A percentile compares a stretch with the other conserved stretches of the same genome.
phyloP scores from a whole-genome alignment of 2,888 invertebrate genomes.

The Amiota communis region DNA sequence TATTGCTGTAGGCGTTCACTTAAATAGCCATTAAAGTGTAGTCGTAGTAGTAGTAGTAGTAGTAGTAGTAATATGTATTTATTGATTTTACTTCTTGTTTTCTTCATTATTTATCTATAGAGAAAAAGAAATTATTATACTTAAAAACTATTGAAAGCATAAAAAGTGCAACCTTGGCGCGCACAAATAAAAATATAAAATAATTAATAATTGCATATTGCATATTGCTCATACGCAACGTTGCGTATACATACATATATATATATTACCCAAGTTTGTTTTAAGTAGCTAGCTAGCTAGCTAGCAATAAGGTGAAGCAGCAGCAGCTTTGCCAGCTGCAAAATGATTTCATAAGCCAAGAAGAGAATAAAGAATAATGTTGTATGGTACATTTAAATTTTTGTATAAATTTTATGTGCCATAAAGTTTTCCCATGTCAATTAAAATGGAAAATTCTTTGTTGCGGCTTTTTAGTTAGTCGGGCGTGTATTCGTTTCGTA shows the following conservation, averaged over 20 bases:
- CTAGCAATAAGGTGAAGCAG: not conserved
- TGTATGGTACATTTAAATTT: not conserved
- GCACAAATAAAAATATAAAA: not conserved
- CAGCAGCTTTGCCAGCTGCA: not conserved
- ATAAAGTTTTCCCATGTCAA: slow-evolving; percentile 35
- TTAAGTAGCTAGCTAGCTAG: too few relatives aligned
- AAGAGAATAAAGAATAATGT: not conserved
- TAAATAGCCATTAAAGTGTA: too few relatives aligned
- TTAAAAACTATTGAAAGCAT: not conserved
- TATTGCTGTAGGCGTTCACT: not conserved
- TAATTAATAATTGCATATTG: slow-evolving; percentile 18
- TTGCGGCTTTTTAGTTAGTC: slow-evolving; percentile 49
- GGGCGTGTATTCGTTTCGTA: slow-evolving; percentile 7
- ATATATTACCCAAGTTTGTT: not conserved
- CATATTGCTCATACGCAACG: slow-evolving; percentile 18
- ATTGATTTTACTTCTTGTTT: too few relatives aligned
- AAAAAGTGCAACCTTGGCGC: slow-evolving; percentile 9
- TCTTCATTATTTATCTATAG: too few relatives aligned
- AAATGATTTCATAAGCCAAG: not conserved
- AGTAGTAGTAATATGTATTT: too few relatives aligned
- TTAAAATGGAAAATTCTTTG: slow-evolving; percentile 47
- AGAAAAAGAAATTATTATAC: not conserved
- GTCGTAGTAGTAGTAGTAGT: too few relatives aligned
- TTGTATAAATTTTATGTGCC: slow-evolving; percentile 14
- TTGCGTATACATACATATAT: too few relatives aligned